Conservation (phyloP, 2,888 invertebrate genomes). For the Mesorhabditis spiculigera region DNA sequence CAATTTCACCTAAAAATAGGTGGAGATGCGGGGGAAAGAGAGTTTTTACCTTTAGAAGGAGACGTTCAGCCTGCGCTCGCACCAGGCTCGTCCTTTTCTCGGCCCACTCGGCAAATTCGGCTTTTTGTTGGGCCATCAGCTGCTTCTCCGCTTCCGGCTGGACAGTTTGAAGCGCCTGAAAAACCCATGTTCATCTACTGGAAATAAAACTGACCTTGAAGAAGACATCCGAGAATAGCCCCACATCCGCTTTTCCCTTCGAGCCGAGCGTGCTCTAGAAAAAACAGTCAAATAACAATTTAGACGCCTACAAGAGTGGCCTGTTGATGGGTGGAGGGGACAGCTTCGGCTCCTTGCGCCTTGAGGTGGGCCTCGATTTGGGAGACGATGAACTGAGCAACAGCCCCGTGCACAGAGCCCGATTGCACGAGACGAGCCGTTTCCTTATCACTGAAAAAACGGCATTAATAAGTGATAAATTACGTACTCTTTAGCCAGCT, state of each 20-base stretch:
- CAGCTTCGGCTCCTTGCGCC: slow-evolving; percentile 22
- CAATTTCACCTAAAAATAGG: slow-evolving; percentile 13
- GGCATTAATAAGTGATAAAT: slow-evolving; percentile 5
- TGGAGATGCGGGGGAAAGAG: not conserved
- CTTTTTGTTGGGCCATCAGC: slow-evolving; percentile 24
- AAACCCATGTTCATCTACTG: not conserved
- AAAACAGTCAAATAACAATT: too few relatives aligned
- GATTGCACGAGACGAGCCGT: too few relatives aligned
- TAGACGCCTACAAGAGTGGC: slow-evolving; percentile 17
- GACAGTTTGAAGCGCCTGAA: not conserved
- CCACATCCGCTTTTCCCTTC: too few relatives aligned
- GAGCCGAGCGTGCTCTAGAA: not conserved
- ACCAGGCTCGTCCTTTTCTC: slow-evolving; percentile 29
- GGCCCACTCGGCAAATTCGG: slow-evolving; percentile 36
- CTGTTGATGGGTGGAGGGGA: slow-evolving; percentile 14
- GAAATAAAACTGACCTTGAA: too few relatives aligned
- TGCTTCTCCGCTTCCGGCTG: slow-evolving; percentile 21
- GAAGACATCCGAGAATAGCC: too few relatives aligned
- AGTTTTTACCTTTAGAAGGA: slow-evolving; percentile 33
- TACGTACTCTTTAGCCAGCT: slow-evolving; percentile 20
- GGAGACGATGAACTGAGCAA: slow-evolving; percentile 16
- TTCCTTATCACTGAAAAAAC: too few relatives aligned
- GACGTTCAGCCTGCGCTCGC: slow-evolving; percentile 43
- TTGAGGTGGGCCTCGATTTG: slow-evolving; percentile 7
- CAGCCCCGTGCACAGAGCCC: slow-evolving; percentile 9